Evolutionary conservation across 2,888 invertebrate species (phyloP), one percentile per base, ranked within the genome.

Genomic region (Acrobasis suavella): DNA sequence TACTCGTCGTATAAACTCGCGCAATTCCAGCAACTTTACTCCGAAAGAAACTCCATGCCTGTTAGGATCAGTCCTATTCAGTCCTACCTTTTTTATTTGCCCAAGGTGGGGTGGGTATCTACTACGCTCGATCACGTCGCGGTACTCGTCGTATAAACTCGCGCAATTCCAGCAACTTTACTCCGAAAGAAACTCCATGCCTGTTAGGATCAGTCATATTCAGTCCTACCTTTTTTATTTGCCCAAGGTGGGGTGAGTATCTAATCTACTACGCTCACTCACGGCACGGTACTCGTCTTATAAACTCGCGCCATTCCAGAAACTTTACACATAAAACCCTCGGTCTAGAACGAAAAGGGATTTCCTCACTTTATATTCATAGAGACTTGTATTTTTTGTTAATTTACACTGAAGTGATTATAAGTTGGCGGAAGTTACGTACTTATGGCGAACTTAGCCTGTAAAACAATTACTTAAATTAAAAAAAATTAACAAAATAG

Each of bases 251-350:
- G n/a, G 46, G 2, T 42, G 42, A 12, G 42, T 8, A n/a, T n/a
- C n/a, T n/a, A n/a, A 54, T 54, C 38, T 38, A 38, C 38, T 54
- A 32, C 38, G 54, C n/a, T 38, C 54, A 15, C 38, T 38, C 54
- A 38, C 22, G 22, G 22, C 32, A 32, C 38, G 37, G 54, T n/a
- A 38, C 54, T 9, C 38, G 38, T 32, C 54, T 54, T 54, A 54
- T 15, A 61, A 81, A 80, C 70, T 81, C 74, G 49, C 68, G 72
- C 69, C 79, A 71, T 82, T 81, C 65, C 51, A 61, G 39, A 58
- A 83, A 83, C 75, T 82, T 82, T 70, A 55, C 63, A 62, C 79
- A 76, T 83, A 80, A 82, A 80, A 76, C 65, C 65, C 67, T 63
- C 66, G 67, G 67, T 73, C 66, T 69, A 68, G 67, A 69, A 68